Evolutionary conservation across 2,113 vertebrate genomes (phyloP).

Genomic region (Aix galericulata): DNA sequence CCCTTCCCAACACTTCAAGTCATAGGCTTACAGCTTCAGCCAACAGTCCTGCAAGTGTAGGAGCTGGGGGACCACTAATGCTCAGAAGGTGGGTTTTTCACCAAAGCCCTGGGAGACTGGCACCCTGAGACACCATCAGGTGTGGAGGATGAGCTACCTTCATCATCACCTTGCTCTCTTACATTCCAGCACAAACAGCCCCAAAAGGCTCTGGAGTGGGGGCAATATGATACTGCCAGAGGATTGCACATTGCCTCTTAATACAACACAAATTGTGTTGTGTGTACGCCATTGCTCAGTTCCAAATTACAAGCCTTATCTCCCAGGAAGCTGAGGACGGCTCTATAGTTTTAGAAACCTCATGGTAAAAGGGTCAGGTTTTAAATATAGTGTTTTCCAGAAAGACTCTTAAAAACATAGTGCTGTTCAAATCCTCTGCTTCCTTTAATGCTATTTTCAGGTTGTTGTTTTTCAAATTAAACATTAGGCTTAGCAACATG

Average conservation of each 20-base stretch:
- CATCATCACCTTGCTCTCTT: background rate
- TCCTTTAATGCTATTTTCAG: conserved; percentile 81
- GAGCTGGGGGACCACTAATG: background rate
- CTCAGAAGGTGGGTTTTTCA: background rate
- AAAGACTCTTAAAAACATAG: conserved; percentile 75
- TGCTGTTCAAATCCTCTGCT: conserved; percentile 76
- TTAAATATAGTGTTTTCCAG: conserved; percentile 73
- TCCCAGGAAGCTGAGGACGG: conserved; percentile 31
- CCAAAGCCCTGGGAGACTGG: background rate
- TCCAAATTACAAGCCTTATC: conserved; percentile 76
- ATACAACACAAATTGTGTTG: conserved; percentile 4
- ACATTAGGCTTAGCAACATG: conserved; percentile 71
- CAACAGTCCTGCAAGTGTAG: background rate
- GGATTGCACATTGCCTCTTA: conserved; percentile 21
- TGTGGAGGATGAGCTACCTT: background rate
- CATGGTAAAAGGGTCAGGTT: conserved; percentile 49
- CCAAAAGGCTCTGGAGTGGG: background rate
- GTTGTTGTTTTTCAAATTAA: conserved; percentile 70
- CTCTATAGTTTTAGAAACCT: conserved; percentile 57
- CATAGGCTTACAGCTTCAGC: background rate
- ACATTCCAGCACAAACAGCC: background rate
- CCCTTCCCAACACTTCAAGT: background rate
- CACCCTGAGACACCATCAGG: background rate
- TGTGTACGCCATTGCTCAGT: conserved; percentile 36
- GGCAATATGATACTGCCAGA: background rate